phyloP scores from a whole-genome alignment of 2,888 invertebrate genomes.

The Drosophila emarginata region DNA sequence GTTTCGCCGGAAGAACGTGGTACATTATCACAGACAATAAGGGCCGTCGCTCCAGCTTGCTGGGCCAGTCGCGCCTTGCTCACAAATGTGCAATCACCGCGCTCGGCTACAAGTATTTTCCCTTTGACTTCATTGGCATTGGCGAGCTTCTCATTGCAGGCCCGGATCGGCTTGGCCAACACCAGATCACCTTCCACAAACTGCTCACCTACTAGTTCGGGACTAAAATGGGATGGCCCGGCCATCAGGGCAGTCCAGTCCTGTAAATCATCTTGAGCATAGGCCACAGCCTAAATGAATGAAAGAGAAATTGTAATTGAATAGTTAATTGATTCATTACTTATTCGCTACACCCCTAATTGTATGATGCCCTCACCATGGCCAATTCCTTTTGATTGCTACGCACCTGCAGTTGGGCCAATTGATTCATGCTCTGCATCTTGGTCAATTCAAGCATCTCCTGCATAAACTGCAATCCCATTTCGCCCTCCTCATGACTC shows the following conservation, averaged over 20 bases:
- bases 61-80: constrained; percentile 95
- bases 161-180: constrained; percentile 87
- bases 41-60: constrained; percentile 91
- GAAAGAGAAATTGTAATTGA: constrained; percentile 13
- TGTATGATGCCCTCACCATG: not conserved
- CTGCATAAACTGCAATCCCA: constrained; percentile 97
- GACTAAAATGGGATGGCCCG: constrained; percentile 96
- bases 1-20: constrained; percentile 88
- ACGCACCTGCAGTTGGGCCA: constrained; percentile 81
- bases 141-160: constrained; percentile 84
- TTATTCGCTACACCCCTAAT: not conserved
- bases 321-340: constrained; percentile 7
- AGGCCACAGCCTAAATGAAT: constrained; percentile 81
- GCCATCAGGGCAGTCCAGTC: constrained; percentile 85
- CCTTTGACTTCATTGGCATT: constrained; percentile 86
- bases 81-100: constrained; percentile 96
- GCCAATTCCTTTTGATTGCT: constrained; percentile 12
- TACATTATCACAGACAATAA: constrained; percentile 93
- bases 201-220: constrained; percentile 87
- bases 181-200: constrained; percentile 86
- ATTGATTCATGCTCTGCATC: constrained; percentile 83
- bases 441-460: constrained; percentile 97
- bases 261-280: constrained; percentile 78
- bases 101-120: constrained; percentile 92
- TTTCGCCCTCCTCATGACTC: constrained; percentile 92